These are phyloP conservation scores for Geotrupes spiniger DNA, from an alignment of 2,888 invertebrate species.

Conservation along the genomic window DNA sequence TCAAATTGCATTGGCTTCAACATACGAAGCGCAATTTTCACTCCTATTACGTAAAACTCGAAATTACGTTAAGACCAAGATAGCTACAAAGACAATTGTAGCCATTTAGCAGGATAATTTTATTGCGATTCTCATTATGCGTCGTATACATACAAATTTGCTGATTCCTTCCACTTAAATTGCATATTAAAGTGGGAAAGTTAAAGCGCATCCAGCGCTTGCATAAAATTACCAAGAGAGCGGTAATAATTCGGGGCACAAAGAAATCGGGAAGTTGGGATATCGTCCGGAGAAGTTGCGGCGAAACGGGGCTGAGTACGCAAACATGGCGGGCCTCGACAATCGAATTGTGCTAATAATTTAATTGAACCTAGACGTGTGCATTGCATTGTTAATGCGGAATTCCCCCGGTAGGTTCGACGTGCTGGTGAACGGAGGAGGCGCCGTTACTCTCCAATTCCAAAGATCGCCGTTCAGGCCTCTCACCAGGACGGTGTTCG, in stretches of 20 bases:
- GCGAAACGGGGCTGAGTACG: background rate
- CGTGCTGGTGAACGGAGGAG: slow-evolving; percentile 97
- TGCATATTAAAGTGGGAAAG: slow-evolving; percentile 9
- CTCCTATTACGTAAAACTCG: too few species aligned
- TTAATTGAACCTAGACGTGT: slow-evolving; percentile 27
- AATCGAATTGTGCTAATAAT: slow-evolving; percentile 33
- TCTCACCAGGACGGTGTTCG: slow-evolving; percentile 83
- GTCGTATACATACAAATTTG: slow-evolving; percentile 3
- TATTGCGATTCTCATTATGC: background rate
- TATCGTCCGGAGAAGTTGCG: background rate
- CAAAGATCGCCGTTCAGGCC: slow-evolving; percentile 92
- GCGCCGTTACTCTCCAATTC: slow-evolving; percentile 94
- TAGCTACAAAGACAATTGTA: too few species aligned
- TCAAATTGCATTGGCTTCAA: too few species aligned
- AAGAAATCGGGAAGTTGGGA: slow-evolving; percentile 6
- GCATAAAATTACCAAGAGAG: slow-evolving; percentile 6
- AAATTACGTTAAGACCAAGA: too few species aligned
- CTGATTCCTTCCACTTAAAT: slow-evolving; percentile 7
- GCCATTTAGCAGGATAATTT: too few species aligned
- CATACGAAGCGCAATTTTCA: too few species aligned
- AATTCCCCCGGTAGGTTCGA: slow-evolving; percentile 75
- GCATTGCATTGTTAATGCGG: slow-evolving; percentile 33
- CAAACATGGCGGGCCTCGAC: slow-evolving; percentile 15
- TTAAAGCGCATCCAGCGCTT: slow-evolving; percentile 1
- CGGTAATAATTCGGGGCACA: slow-evolving; percentile 4